These are phyloP conservation scores for Tachina fera DNA, from an alignment of 2,888 invertebrate species.

Conservation along the genomic window DNA sequence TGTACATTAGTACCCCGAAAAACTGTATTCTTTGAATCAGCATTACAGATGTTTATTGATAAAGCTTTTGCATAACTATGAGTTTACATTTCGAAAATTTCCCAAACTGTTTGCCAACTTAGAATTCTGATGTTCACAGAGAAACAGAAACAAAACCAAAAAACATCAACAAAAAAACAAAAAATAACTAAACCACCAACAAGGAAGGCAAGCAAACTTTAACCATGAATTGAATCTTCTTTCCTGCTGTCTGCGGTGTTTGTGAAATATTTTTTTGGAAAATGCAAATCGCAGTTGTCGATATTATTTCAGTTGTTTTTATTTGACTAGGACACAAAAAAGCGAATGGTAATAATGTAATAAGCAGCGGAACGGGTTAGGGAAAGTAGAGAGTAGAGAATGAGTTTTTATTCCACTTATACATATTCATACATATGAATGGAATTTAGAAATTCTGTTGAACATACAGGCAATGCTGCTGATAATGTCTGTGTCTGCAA, in stretches of 20 bases:
- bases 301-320: constrained; percentile 60
- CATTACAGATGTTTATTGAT: constrained; percentile 47
- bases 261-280: not conserved
- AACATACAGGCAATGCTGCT: constrained; percentile 3
- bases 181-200: not conserved
- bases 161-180: too few species aligned
- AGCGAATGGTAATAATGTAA: not conserved
- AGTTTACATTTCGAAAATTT: constrained; percentile 42
- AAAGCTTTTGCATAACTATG: constrained; percentile 39
- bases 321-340: not conserved
- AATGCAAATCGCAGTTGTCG: constrained; percentile 34
- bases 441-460: constrained; percentile 3
- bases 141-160: constrained; percentile 12
- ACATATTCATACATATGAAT: not conserved
- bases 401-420: not conserved
- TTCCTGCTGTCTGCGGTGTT: constrained; percentile 7
- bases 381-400: not conserved
- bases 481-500: constrained; percentile 38
- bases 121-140: not conserved
- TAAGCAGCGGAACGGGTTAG: too few species aligned
- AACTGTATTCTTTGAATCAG: constrained; percentile 29
- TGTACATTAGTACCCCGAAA: not conserved
- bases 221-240: constrained; percentile 43
- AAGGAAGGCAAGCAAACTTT: constrained; percentile 2
- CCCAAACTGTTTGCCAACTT: constrained; percentile 49